Percentiles rank a stretch among this genome's conserved stretches.
These are phyloP conservation scores for Pectinophora gossypiella DNA, from an alignment of 1,140 invertebrate genomes.

Conservation along the genomic window DNA sequence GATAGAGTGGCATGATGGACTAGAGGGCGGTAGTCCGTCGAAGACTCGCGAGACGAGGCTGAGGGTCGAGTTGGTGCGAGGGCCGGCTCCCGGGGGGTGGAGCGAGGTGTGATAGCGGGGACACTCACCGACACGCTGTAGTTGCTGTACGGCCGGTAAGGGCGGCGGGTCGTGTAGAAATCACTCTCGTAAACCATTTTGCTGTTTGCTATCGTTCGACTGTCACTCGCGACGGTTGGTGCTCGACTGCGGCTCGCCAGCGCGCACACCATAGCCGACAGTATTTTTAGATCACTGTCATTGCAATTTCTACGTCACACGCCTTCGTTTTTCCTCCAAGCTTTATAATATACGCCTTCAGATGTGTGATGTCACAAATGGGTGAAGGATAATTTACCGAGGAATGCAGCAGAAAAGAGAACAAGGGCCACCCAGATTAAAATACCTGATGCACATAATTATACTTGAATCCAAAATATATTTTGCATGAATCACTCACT, in stretches of 20 bases:
- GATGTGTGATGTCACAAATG: constrained; percentile 42
- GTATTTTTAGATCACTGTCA: constrained; percentile 73
- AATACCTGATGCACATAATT: constrained; percentile 29
- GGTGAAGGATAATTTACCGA: constrained; percentile 60
- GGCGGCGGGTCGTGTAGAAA: constrained; percentile 90
- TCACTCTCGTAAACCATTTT: constrained; percentile 93
- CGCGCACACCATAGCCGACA: constrained; percentile 39
- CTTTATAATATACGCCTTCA: constrained; percentile 36
- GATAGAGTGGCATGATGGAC: too few relatives aligned
- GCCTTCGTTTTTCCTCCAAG: constrained; percentile 41
- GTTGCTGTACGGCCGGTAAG: constrained; percentile 81
- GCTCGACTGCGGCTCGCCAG: constrained; percentile 52
- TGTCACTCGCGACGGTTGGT: constrained; percentile 62
- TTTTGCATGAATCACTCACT: too few relatives aligned
- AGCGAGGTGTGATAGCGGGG: constrained; percentile 58
- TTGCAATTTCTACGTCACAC: constrained; percentile 71
- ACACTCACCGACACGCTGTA: constrained; percentile 90
- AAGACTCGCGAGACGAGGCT: constrained; percentile 22
- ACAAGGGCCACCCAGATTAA: constrained; percentile 27
- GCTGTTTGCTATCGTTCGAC: constrained; percentile 58
- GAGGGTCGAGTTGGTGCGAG: constrained; percentile 63
- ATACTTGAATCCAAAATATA: too few relatives aligned
- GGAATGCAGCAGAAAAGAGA: constrained; percentile 33
- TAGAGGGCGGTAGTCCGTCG: too few relatives aligned
- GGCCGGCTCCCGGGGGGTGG: constrained; percentile 7